These are phyloP conservation scores for Cephalotes varians DNA, from an alignment of 2,888 invertebrate species.

Conservation along the genomic window DNA sequence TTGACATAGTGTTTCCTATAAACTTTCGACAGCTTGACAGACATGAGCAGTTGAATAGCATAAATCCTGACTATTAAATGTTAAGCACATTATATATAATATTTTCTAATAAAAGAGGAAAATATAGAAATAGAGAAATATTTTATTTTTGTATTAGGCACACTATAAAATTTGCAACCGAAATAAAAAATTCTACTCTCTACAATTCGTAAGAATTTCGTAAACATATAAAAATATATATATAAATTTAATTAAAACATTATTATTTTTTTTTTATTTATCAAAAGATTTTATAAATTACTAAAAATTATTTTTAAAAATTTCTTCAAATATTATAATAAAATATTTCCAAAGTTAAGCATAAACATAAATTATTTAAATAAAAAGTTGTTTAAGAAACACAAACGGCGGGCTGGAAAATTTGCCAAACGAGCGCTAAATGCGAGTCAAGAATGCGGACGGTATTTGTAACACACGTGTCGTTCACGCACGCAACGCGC, in stretches of 20 bases:
- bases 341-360: neutral
- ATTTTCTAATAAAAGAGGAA: neutral
- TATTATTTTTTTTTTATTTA: neutral
- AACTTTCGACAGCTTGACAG: conserved; percentile 8
- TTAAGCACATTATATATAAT: neutral
- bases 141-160: neutral
- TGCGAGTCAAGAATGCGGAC: conserved; percentile 28
- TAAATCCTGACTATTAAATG: neutral
- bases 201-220: neutral
- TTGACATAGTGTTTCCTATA: neutral
- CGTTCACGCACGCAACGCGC: conserved; percentile 48
- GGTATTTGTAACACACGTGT: conserved; percentile 28
- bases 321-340: neutral
- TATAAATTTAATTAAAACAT: neutral
- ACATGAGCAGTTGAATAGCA: neutral
- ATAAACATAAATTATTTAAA: neutral
- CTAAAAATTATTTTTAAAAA: neutral
- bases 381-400: neutral
- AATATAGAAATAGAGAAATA: neutral
- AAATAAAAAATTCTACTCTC: neutral
- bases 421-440: conserved; percentile 12
- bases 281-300: neutral
- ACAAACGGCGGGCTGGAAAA: neutral
- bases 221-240: neutral
- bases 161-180: neutral